Base-by-base conservation (phyloP, 1,140 invertebrate species). In the Drosophila obscura region DNA sequence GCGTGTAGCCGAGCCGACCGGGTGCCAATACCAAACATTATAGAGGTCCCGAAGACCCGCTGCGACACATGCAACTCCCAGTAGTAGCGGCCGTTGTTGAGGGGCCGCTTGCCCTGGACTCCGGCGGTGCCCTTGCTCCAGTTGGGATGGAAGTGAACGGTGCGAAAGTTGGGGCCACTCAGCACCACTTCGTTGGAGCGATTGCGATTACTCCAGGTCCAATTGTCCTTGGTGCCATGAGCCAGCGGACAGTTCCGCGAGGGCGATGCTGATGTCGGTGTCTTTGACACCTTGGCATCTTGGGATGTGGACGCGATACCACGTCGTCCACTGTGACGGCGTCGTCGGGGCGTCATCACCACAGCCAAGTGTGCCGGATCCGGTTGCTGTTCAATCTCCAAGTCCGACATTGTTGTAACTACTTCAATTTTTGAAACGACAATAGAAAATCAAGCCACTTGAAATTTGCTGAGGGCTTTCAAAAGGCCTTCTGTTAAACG, bases 11-110 rank as follows among this genome's bases (percentile, higher is more conserved):
- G 90, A 8, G 94, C 94, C 8, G 93, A 91, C 51, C 92, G 92
- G 2, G 96, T 96, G 2, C 94, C 95, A 6, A 96, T 93, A 28
- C 96, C 96, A 71, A 96, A 95, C 96, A 96, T 96, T 92, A 96
- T 96, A 63, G 95, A 95, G 0, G 95, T 96, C 26, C 95, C 95
- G 74, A 96, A 96, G 24, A 96, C 93, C 35, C 95, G 91, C 73
- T 95, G 94, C 0, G 94, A 94, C 0, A 96, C 92, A 43, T 93
- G 89, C 28, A 96, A 91, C 89, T 96, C 95, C 95, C 95, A 96
- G 87, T 95, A 96, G 82, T 94, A 94, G 46, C 87, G 91, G 1
- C 94, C 94, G 75, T 94, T 93, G 80, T 96, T 96, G 1, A 96
- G 91, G 1, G 94, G 87, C 8, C 93, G 89, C 13, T 94, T 94